Base-by-base conservation (phyloP, 2,888 invertebrate species). In the Tetrapedia diversipes region DNA sequence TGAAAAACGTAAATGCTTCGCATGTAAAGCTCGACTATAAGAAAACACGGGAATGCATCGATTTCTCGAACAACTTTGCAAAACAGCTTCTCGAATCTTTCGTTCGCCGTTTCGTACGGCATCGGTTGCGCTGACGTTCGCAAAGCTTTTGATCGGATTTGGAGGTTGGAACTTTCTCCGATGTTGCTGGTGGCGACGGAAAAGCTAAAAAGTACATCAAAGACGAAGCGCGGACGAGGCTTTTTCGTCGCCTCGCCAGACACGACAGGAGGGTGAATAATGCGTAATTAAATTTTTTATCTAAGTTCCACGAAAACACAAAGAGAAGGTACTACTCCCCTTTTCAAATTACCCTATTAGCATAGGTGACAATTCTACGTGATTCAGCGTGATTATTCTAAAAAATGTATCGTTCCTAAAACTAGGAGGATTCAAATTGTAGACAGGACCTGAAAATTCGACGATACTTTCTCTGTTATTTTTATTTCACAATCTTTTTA, bases 121-220 rank as follows among this genome's bases (percentile, higher is more conserved):
- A n/a, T 27, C 73, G 65, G 47, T 67, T 73, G 72, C 27, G 47
- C 61, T 24, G 59, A 19, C 45, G 57, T 24, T 54, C 39, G 67
- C 59, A 64, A 78, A 78, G 72, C 75, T 68, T 66, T 53, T 74
- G 67, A 74, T 82, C 72, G 79, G 80, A 82, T 83, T 83, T 77
- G 29, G 41, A 80, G 69, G 77, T 72, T 71, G 73, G 65, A 79
- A 63, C 57, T 68, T 53, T 68, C 11, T 14, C 27, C 61, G 14
- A 16, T n/a, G n/a, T n/a, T n/a, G 32, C 27, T 45, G 37, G 24
- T 19, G 19, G 22, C 27, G 34, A 24, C n/a, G 49, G 59, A 29
- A 53, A 70, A 64, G 54, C 22, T 24, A 54, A 65, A 72, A 69
- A 45, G 53, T 43, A 65, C n/a, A 39, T 61, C 43, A 39, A 47